phyloP scores from a whole-genome alignment of 2,113 vertebrate species.

The Hippocampus zosterae region DNA sequence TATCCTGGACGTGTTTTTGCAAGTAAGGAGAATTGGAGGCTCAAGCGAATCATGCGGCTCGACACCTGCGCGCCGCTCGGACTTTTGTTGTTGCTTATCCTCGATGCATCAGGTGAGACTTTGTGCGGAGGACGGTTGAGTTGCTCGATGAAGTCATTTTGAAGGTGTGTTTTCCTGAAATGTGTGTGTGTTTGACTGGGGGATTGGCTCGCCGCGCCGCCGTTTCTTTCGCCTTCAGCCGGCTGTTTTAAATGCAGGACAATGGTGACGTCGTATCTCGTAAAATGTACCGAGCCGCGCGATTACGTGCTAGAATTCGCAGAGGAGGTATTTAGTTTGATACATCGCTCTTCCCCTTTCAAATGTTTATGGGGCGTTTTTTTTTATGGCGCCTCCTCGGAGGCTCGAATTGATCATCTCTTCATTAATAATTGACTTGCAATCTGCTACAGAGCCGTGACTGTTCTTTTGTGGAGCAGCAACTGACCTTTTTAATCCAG shows the following conservation, averaged over 20 bases:
- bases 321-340: neutral
- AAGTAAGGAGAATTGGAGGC: neutral
- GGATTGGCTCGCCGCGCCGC: neutral
- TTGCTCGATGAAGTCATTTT: neutral
- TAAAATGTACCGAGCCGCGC: too few species aligned
- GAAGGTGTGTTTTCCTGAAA: neutral
- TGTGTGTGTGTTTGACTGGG: neutral
- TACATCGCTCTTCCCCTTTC: constrained; percentile 36
- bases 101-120: constrained; percentile 53
- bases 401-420: constrained; percentile 41
- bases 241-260: neutral
- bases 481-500: neutral
- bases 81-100: constrained; percentile 27
- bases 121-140: too few species aligned
- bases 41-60: constrained; percentile 35
- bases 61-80: constrained; percentile 27
- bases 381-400: constrained; percentile 41
- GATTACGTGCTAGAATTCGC: neutral
- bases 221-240: neutral
- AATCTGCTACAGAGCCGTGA: constrained; percentile 54
- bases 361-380: constrained; percentile 47
- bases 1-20: neutral
- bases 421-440: constrained; percentile 68
- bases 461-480: constrained; percentile 16
- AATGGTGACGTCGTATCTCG: neutral